Evolutionary conservation across 64 coral and sea anemone species (phyloP).

Genomic region (Cladopsammia gracilis): DNA sequence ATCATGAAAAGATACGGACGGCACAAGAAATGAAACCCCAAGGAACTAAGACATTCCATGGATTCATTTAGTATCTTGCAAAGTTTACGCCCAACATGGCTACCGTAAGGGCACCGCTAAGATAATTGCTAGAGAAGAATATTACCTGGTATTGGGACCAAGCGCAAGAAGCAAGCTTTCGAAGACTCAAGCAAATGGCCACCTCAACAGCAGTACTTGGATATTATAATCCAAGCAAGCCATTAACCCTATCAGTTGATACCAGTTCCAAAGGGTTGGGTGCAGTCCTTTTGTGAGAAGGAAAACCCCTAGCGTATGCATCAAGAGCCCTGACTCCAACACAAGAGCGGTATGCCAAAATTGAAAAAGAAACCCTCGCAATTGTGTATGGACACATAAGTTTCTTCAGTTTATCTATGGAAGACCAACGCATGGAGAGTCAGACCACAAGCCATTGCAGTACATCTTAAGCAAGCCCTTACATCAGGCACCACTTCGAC

Average conservation of each 20-base stretch:
- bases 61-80: slow-evolving; percentile 45
- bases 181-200: background rate
- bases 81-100: slow-evolving; percentile 59
- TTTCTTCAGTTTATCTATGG: slow-evolving; percentile 60
- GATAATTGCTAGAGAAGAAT: slow-evolving; percentile 46
- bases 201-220: slow-evolving; percentile 7
- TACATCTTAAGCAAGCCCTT: slow-evolving; percentile 23
- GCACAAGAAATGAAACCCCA: slow-evolving; percentile 52
- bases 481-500: background rate
- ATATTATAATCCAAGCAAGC: slow-evolving; percentile 56
- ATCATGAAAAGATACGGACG: slow-evolving; percentile 55
- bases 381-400: slow-evolving; percentile 49
- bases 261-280: slow-evolving; percentile 43
- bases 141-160: slow-evolving; percentile 46
- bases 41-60: slow-evolving; percentile 22
- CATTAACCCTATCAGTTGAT: slow-evolving; percentile 45
- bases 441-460: slow-evolving; percentile 47
- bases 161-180: slow-evolving; percentile 16
- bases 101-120: slow-evolving; percentile 40
- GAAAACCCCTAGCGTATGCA: slow-evolving; percentile 47
- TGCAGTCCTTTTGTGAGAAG: slow-evolving; percentile 49
- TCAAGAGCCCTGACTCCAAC: slow-evolving; percentile 58
- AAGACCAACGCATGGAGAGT: background rate
- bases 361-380: slow-evolving; percentile 41
- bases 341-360: background rate